phyloP scores from a whole-genome alignment of 1,140 invertebrate genomes.

The Spodoptera litura region DNA sequence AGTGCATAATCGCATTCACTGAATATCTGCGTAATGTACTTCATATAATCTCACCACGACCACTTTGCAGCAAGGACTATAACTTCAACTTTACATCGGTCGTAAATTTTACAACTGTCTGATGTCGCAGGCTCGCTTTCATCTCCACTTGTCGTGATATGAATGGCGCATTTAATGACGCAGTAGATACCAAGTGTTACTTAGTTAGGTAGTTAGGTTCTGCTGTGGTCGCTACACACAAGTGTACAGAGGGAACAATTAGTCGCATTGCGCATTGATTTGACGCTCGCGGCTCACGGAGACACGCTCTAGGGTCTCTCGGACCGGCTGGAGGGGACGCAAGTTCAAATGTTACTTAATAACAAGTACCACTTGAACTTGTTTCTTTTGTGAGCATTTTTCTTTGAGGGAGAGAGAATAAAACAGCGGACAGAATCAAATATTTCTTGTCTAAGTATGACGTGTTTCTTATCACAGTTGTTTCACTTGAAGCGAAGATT shows the following conservation, averaged over 20 bases:
- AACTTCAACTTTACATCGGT: neutral
- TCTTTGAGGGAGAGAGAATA: neutral
- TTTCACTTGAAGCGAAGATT: too few relatives aligned
- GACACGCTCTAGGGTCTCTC: conserved; percentile 2
- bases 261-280: conserved; percentile 27
- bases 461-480: neutral
- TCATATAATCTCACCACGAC: neutral
- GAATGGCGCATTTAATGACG: conserved; percentile 6
- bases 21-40: conserved; percentile 16
- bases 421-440: neutral
- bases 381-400: conserved; percentile 7
- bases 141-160: neutral
- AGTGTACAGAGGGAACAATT: conserved; percentile 30
- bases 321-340: neutral
- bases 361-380: conserved; percentile 22
- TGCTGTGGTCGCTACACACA: conserved; percentile 12
- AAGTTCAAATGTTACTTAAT: conserved; percentile 11
- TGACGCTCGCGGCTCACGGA: neutral
- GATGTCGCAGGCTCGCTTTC: neutral
- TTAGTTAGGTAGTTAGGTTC: too few relatives aligned
- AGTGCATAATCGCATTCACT: conserved; percentile 28
- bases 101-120: neutral
- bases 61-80: neutral
- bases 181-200: too few relatives aligned
- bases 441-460: neutral